phyloP scores from a whole-genome alignment of 2,888 invertebrate genomes.

The Hemistola chrysoprasaria region DNA sequence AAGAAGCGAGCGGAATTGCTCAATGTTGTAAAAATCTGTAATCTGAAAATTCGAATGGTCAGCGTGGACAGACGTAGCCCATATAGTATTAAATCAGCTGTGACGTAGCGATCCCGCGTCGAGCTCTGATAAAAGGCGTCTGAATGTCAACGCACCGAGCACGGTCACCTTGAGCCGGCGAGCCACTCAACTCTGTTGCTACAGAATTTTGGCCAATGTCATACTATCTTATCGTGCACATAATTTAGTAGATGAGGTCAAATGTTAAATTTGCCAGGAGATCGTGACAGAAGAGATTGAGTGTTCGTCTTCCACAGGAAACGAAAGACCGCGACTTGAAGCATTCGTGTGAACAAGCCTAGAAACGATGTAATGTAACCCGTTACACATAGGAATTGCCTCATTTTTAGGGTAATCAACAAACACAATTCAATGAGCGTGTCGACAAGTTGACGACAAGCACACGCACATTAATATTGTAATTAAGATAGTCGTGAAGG shows the following conservation, averaged over 20 bases:
- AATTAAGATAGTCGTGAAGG: constrained; percentile 29
- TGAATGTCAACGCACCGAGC: constrained; percentile 73
- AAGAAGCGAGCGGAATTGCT: constrained; percentile 1
- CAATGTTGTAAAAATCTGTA: constrained; percentile 10
- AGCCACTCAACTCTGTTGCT: constrained; percentile 48
- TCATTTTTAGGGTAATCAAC: constrained; percentile 29
- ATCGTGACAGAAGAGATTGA: constrained; percentile 20
- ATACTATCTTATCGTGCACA: constrained; percentile 51
- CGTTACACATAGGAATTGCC: constrained; percentile 29
- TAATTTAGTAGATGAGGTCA: constrained; percentile 32
- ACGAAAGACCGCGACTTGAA: constrained; percentile 19
- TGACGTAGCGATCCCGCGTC: constrained; percentile 48
- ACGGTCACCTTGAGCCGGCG: constrained; percentile 70
- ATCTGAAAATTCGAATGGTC: constrained; percentile 15
- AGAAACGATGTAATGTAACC: constrained; percentile 14
- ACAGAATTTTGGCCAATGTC: constrained; percentile 65
- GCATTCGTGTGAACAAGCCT: constrained; percentile 24
- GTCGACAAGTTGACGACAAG: constrained; percentile 7
- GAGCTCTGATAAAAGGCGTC: constrained; percentile 65
- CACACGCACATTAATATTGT: constrained; percentile 25
- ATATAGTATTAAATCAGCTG: constrained; percentile 50
- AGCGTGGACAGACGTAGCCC: constrained; percentile 28
- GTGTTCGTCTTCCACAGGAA: constrained; percentile 21
- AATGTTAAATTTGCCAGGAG: constrained; percentile 27
- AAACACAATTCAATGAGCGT: constrained; percentile 23